Percentiles rank a stretch among this genome's conserved stretches.
Evolutionary conservation across 2,888 invertebrate genomes (phyloP).

Genomic region (Caenorhabditis zanzibari): DNA sequence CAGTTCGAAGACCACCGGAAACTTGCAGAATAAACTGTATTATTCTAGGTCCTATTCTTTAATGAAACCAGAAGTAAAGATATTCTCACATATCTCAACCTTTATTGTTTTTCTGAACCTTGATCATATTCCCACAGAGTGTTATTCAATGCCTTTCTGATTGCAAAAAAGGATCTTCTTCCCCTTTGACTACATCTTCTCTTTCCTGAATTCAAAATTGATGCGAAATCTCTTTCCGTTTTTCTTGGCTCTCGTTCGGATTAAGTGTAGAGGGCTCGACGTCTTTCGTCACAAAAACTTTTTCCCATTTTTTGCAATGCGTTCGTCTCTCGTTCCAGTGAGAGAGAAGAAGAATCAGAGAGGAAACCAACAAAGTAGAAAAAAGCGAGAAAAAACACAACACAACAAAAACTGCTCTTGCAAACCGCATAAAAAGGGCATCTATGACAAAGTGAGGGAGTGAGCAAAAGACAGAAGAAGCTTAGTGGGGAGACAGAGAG

Average conservation of each 20-base stretch:
- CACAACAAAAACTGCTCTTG: constrained; percentile 36
- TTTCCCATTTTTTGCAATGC: constrained; percentile 15
- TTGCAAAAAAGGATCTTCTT: constrained; percentile 22
- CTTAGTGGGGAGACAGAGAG: too few relatives aligned
- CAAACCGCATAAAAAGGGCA: constrained; percentile 50
- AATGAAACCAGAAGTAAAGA: not conserved
- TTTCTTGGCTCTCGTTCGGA: constrained; percentile 41
- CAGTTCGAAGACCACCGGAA: not conserved
- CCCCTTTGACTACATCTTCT: not conserved
- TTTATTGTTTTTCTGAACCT: not conserved
- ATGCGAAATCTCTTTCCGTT: constrained; percentile 18
- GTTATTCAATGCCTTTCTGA: constrained; percentile 8
- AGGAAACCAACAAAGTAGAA: constrained; percentile 4
- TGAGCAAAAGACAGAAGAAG: not conserved
- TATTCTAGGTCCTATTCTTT: not conserved
- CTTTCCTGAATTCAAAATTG: constrained; percentile 8
- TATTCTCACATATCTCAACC: not conserved
- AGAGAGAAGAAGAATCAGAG: constrained; percentile 21
- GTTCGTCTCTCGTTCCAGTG: constrained; percentile 16
- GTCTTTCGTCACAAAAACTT: constrained; percentile 23
- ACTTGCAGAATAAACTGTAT: not conserved
- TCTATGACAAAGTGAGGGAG: not conserved
- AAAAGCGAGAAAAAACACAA: constrained; percentile 38
- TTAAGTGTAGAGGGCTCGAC: constrained; percentile 29
- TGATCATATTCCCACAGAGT: constrained; percentile 10